Evolutionary conservation across 2,888 invertebrate genomes (phyloP).

Genomic region (Apantesis nais): DNA sequence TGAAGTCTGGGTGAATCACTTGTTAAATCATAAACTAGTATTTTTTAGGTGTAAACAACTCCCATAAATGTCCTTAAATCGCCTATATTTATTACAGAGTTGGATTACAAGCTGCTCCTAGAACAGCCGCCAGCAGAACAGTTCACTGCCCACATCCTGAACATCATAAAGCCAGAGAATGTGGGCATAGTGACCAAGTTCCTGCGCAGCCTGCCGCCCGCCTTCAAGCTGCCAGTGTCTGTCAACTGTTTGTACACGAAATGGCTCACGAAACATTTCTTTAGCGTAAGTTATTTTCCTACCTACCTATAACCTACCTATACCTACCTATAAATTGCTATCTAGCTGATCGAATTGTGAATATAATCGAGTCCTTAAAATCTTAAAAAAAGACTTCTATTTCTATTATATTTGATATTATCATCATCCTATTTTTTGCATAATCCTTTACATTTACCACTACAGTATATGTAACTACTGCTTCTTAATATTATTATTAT

Average conservation of each 20-base stretch:
- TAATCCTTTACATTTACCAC: no score
- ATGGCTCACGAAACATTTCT: slow-evolving; percentile 79
- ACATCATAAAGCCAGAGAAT: slow-evolving; percentile 67
- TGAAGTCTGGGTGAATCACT: no score
- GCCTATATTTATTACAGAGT: slow-evolving; percentile 48
- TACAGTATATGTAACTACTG: no score
- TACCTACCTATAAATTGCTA: neutral
- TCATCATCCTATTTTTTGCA: no score
- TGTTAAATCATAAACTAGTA: no score
- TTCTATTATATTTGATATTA: no score
- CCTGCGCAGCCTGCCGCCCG: slow-evolving; percentile 72
- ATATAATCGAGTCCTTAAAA: no score
- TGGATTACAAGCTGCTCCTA: slow-evolving; percentile 83
- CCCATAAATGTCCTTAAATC: no score
- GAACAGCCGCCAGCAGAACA: slow-evolving; percentile 56
- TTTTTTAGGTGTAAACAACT: no score
- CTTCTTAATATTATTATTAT: no score
- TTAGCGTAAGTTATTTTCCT: slow-evolving; percentile 64
- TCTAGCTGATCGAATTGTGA: no score
- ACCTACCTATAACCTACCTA: neutral
- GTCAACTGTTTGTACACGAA: slow-evolving; percentile 67
- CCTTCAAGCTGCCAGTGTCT: slow-evolving; percentile 61
- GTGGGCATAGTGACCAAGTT: slow-evolving; percentile 73
- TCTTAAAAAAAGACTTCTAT: no score
- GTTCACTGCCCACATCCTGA: slow-evolving; percentile 60